Evolutionary conservation across 1,140 invertebrate genomes (phyloP).

Genomic region (Euborellia annulipes): DNA sequence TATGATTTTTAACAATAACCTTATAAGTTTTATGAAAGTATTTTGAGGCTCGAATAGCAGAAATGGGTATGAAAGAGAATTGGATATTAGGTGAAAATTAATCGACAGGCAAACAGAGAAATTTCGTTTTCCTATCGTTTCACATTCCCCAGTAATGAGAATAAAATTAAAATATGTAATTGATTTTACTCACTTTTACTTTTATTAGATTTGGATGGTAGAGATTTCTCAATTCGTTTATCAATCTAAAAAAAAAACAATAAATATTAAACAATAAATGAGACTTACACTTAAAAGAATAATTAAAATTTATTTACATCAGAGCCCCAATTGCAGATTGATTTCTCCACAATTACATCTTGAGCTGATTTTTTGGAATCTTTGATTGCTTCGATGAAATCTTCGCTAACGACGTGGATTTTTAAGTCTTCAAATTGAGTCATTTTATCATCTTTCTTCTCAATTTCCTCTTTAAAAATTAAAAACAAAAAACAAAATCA

Average conservation of each 20-base stretch:
- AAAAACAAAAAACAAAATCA: too few species aligned
- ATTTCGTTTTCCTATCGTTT: too few species aligned
- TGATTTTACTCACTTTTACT: conserved; percentile 9
- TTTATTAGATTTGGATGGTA: conserved; percentile 9
- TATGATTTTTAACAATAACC: too few species aligned
- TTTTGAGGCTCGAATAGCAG: too few species aligned
- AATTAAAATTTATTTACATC: conserved; percentile 34
- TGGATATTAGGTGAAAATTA: too few species aligned
- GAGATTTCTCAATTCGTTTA: neutral
- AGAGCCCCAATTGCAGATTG: conserved; percentile 67
- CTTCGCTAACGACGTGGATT: conserved; percentile 62
- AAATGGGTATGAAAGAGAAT: too few species aligned
- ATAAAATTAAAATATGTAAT: too few species aligned
- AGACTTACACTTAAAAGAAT: neutral
- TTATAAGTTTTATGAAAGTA: too few species aligned
- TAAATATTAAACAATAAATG: neutral
- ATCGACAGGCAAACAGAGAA: too few species aligned
- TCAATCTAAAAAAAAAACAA: neutral
- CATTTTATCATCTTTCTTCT: conserved; percentile 49
- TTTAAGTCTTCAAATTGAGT: conserved; percentile 44
- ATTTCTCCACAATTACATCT: conserved; percentile 46
- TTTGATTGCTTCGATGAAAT: conserved; percentile 49
- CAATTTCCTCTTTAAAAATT: conserved; percentile 51
- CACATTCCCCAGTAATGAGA: too few species aligned
- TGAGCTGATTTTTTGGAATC: conserved; percentile 21